Evolutionary conservation across 2,113 vertebrate genomes (phyloP).

Genomic region (Tonatia bakeri): DNA sequence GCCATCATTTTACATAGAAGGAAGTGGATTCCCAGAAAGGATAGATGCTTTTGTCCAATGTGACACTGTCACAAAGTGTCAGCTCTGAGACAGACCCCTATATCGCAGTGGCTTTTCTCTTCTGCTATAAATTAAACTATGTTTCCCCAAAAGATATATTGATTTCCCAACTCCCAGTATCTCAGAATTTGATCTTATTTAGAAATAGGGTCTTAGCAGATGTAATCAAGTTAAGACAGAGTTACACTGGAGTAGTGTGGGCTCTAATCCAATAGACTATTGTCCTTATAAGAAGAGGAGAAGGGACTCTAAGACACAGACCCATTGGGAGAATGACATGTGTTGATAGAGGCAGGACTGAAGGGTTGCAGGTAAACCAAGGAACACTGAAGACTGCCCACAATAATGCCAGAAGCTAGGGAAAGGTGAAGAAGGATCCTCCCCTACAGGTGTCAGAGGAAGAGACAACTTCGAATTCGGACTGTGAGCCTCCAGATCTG

Average conservation of each 20-base stretch:
- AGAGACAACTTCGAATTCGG: not conserved
- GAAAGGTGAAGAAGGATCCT: not conserved
- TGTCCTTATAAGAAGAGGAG: not conserved
- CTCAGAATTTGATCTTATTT: slow-evolving; percentile 3
- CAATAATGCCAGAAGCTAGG: not conserved
- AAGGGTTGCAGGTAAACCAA: not conserved
- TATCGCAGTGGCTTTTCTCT: not conserved
- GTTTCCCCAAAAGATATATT: not conserved
- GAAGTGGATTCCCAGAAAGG: not conserved
- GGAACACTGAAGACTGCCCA: not conserved
- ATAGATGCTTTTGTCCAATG: not conserved
- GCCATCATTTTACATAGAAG: not conserved
- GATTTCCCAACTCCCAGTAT: not conserved
- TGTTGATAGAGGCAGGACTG: not conserved
- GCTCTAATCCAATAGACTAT: not conserved
- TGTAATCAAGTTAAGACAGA: not conserved
- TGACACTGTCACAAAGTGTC: not conserved
- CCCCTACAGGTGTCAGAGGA: not conserved
- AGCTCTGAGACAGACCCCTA: not conserved
- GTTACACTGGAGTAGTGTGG: not conserved
- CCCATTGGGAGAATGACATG: fast-evolving
- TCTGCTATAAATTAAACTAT: not conserved
- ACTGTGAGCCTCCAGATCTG: not conserved
- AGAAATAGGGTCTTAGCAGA: not conserved
- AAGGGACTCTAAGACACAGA: not conserved